Conservation (phyloP, 2,888 invertebrate species). For the Lepidocyrtinus sp. region DNA sequence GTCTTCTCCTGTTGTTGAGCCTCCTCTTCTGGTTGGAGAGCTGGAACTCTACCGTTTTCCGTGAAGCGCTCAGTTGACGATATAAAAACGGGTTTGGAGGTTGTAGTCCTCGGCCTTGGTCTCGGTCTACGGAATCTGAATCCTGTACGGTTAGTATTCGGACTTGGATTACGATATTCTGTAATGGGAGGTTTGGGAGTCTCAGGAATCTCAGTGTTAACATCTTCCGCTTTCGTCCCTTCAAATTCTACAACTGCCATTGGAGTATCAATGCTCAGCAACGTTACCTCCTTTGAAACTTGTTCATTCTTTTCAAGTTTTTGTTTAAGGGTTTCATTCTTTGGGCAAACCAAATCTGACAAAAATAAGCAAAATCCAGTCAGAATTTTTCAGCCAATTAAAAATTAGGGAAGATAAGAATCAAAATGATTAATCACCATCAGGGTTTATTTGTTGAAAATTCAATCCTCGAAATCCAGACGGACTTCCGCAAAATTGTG, state of each 20-base stretch:
- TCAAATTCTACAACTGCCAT: conserved; percentile 43
- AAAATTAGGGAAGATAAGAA: too few relatives aligned
- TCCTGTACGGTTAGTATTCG: conserved; percentile 16
- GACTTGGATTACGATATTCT: conserved; percentile 40
- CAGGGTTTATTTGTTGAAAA: conserved; percentile 89
- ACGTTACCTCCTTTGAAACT: conserved; percentile 56
- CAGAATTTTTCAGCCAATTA: not conserved
- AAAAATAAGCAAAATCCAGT: conserved; percentile 18
- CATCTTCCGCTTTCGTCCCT: conserved; percentile 29
- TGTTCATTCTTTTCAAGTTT: conserved; percentile 39
- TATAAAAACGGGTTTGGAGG: conserved; percentile 37
- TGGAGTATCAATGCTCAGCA: conserved; percentile 53
- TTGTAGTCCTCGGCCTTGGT: conserved; percentile 48
- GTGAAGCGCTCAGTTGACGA: conserved; percentile 50
- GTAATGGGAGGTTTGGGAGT: conserved; percentile 32
- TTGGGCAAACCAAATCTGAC: conserved; percentile 68
- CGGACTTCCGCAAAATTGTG: conserved; percentile 90
- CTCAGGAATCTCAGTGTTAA: conserved; percentile 38
- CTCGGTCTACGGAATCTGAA: conserved; percentile 53
- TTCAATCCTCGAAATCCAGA: conserved; percentile 84
- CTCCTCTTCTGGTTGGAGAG: conserved; percentile 65
- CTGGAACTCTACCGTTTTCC: conserved; percentile 70
- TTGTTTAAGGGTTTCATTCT: conserved; percentile 62
- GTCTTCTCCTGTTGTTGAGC: conserved; percentile 73
- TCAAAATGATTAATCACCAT: conserved; percentile 74